Percentiles rank a stretch among this genome's conserved stretches.
These are phyloP conservation scores for Pogonognathellus flavescens DNA, from an alignment of 1,140 invertebrate species.

Conservation along the genomic window DNA sequence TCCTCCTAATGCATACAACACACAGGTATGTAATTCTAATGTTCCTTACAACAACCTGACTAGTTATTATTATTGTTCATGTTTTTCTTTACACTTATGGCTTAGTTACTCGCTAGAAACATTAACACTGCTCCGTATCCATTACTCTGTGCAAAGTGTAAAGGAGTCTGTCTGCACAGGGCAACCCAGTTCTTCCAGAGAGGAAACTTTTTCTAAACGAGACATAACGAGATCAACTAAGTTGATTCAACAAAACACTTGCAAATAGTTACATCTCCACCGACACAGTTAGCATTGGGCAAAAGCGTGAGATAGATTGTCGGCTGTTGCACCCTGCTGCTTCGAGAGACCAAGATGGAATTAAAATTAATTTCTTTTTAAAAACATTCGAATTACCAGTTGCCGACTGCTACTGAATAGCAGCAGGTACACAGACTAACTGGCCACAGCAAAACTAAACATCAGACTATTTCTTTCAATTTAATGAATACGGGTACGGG, in stretches of 20 bases:
- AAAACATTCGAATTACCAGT: too few relatives aligned
- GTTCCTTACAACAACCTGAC: conserved; percentile 17
- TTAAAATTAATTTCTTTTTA: too few relatives aligned
- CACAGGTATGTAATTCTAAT: not conserved
- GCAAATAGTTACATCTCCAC: not conserved
- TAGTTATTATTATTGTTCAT: conserved; percentile 37
- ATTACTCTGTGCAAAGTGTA: not conserved
- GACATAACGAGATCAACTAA: conserved; percentile 11
- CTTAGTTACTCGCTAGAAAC: not conserved
- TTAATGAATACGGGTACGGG: too few relatives aligned
- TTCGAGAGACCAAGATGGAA: too few relatives aligned
- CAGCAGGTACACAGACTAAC: too few relatives aligned
- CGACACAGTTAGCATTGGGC: not conserved
- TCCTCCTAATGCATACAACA: not conserved
- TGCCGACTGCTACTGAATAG: too few relatives aligned
- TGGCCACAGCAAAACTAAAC: too few relatives aligned
- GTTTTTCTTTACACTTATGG: conserved; percentile 24
- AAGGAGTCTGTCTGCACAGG: too few relatives aligned
- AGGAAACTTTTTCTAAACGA: too few relatives aligned
- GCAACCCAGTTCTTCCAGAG: too few relatives aligned
- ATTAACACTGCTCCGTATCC: not conserved
- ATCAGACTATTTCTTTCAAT: too few relatives aligned
- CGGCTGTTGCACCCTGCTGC: not conserved
- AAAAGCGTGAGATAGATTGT: conserved; percentile 25
- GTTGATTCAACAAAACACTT: not conserved